Evolutionary conservation across 2,797 vertebrate genomes (phyloP), one percentile per base, ranked within the genome.

Genomic region (Gymnothorax javanicus): DNA sequence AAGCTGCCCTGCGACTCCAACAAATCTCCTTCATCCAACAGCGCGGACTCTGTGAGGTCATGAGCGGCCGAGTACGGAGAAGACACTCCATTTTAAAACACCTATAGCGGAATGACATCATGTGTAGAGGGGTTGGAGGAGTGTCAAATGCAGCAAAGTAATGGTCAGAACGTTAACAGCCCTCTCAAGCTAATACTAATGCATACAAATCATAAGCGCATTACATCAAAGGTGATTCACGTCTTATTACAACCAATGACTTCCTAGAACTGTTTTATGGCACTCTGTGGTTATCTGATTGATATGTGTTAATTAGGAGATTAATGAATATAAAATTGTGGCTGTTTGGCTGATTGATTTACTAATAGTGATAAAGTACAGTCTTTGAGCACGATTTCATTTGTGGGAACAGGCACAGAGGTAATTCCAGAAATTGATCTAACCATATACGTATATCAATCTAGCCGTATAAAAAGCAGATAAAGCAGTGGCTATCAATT

Each of bases 1-100:
- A 87, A 89, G 90, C 79, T 91, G 90, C 91, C 91, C 90, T 86
- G 62, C 85, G 87, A 86, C 86, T 73, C 79, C 57, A 20, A 82
- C 73, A 77, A 52, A 43, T 77, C 73, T 77, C 73, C 73, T 43
- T 77, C 43, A 52, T 77, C 73, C 7, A 43, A 52, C 33, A 77
- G 33, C 20, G 73, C 73, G 7, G 73, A 52, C 33, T 52, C 33
- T 17, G 5, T 77, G 73, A 77, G 73, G 43, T 77, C 73, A 77
- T 17, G 33, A 43, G 6, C 1, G 43, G 52, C 43, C 1, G 73
- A 77, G 33, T 20, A 27, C 20, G 15, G 73, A 13, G 73, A 52
- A 7, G 27, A 43, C 13, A 43, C 17, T 77, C 5, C 13, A 33
- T 52, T 50, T 77, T 77, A 77, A 77, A 77, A 77, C 8, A 77